A percentile compares a stretch with the other conserved stretches of the same genome.
Evolutionary conservation across 2,797 vertebrate species (phyloP).

Genomic region (Sardinella longiceps): DNA sequence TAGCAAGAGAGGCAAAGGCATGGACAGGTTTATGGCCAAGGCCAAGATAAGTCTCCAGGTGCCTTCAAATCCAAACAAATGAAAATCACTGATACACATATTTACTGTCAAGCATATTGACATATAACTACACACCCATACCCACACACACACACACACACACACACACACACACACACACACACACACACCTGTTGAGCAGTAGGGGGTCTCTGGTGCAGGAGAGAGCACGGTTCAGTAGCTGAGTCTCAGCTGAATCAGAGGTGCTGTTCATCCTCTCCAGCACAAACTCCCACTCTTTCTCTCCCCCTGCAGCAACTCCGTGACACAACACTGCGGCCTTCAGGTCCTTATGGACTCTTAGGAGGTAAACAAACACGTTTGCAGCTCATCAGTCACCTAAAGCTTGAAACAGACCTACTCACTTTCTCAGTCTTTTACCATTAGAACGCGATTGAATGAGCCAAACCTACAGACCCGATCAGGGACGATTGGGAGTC

Average conservation of each 20-base stretch:
- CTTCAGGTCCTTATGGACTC: slow-evolving; percentile 71
- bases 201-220: slow-evolving; percentile 83
- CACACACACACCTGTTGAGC: slow-evolving; percentile 66
- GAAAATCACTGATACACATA: background rate
- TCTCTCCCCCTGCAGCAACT: slow-evolving; percentile 71
- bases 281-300: slow-evolving; percentile 87
- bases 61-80: slow-evolving; percentile 64
- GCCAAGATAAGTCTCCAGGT: slow-evolving; percentile 76
- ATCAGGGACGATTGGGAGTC: no score
- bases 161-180: background rate
- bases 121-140: background rate
- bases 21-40: slow-evolving; percentile 69
- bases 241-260: slow-evolving; percentile 81
- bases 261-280: slow-evolving; percentile 67
- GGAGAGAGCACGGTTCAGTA: slow-evolving; percentile 68
- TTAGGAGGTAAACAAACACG: background rate
- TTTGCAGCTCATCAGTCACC: no score
- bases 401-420: no score
- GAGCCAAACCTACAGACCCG: no score
- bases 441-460: no score
- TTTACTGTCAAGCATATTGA: background rate
- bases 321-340: slow-evolving; percentile 84
- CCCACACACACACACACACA: background rate
- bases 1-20: slow-evolving; percentile 73
- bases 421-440: no score